phyloP scores from a whole-genome alignment of 2,797 vertebrate genomes.

The Uromys caudimaculatus region DNA sequence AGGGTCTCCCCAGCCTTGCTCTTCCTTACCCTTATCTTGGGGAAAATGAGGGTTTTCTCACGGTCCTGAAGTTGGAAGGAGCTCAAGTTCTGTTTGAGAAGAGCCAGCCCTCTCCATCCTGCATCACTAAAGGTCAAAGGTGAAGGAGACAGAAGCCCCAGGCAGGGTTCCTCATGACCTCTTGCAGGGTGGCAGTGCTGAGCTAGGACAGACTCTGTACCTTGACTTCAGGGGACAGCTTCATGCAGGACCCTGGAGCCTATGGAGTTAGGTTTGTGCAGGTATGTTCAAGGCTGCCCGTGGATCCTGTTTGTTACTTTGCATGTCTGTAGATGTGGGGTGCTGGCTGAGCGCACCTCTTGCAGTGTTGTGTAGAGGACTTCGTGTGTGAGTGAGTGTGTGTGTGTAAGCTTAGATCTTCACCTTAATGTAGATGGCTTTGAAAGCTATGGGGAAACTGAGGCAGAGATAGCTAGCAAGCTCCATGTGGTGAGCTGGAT shows the following conservation, averaged over 20 bases:
- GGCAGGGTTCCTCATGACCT: not conserved
- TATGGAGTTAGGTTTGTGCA: not conserved
- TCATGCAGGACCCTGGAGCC: not conserved
- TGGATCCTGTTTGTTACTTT: not conserved
- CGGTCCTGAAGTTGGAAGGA: not conserved
- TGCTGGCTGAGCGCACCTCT: not conserved
- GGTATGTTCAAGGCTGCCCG: not conserved
- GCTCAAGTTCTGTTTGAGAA: not conserved
- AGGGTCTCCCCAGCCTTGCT: not conserved
- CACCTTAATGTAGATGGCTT: not conserved
- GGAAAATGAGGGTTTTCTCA: not conserved
- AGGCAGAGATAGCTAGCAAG: not conserved
- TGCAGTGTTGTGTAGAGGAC: accelerated
- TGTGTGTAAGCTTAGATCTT: not conserved
- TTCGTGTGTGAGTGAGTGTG: accelerated
- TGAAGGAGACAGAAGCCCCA: not conserved
- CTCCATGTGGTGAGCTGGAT: not conserved
- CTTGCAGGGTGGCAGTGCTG: accelerated
- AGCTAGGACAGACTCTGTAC: not conserved
- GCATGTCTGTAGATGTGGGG: not conserved
- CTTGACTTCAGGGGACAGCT: not conserved
- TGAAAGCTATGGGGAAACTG: not conserved
- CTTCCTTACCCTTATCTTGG: not conserved
- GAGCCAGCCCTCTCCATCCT: not conserved
- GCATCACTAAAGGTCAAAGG: not conserved